Percentiles rank a stretch among this genome's conserved stretches.
Evolutionary conservation across 2,113 vertebrate genomes (phyloP).

Genomic region (Gracilinanus agilis): DNA sequence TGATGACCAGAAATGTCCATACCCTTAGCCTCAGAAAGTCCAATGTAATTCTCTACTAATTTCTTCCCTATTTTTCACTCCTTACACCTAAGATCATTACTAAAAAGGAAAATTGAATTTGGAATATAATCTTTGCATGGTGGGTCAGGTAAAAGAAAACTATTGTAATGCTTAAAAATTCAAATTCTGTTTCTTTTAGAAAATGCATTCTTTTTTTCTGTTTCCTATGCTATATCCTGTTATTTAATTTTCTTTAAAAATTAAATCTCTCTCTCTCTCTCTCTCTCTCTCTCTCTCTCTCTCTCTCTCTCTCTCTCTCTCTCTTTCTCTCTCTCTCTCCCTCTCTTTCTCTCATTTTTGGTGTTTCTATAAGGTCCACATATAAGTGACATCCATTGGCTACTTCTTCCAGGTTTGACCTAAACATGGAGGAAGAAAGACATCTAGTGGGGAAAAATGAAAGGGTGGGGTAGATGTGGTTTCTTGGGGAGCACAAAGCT

Average conservation of each 20-base stretch:
- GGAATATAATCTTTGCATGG: rapidly evolving
- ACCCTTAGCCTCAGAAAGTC: constrained; percentile 8
- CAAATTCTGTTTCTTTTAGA: not conserved
- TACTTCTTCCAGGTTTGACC: no score
- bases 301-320: no score
- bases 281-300: no score
- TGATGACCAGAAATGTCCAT: not conserved
- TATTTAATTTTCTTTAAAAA: not conserved
- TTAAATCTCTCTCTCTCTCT: no score
- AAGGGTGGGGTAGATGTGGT: rapidly evolving
- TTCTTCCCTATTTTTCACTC: rapidly evolving
- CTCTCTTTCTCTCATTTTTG: not conserved
- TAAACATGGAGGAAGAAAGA: not conserved
- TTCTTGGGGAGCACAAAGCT: not conserved
- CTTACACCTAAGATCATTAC: not conserved
- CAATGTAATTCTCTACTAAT: not conserved
- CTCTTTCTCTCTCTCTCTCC: no score
- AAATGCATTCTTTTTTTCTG: not conserved
- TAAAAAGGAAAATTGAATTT: no score
- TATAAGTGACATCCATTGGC: not conserved
- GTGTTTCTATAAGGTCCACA: rapidly evolving
- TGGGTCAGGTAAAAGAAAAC: not conserved
- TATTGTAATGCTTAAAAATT: not conserved
- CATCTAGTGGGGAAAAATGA: not conserved
- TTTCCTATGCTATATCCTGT: not conserved